Evolutionary conservation across 1,140 invertebrate species (phyloP).

Genomic region (Cecropterus lyciades): DNA sequence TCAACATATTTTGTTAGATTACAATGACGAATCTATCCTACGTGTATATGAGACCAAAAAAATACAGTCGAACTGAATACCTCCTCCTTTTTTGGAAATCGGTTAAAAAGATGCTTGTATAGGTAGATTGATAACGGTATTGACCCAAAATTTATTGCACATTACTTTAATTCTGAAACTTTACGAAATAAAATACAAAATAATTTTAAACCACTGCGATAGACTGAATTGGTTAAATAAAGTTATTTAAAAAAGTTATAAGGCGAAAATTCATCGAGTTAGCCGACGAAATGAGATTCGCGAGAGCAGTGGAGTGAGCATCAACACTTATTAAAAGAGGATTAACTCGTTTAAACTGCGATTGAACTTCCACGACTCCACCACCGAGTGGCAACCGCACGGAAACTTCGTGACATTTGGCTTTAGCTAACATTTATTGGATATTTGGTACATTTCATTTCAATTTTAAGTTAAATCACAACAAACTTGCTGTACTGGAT

Average conservation of each 20-base stretch:
- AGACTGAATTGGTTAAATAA: conserved; percentile 5
- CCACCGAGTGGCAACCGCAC: conserved; percentile 47
- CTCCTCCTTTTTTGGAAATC: too few relatives aligned
- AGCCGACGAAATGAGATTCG: conserved; percentile 62
- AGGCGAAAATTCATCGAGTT: conserved; percentile 53
- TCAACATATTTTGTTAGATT: too few relatives aligned
- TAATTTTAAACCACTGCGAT: not conserved
- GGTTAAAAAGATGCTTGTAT: too few relatives aligned
- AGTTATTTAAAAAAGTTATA: conserved; percentile 43
- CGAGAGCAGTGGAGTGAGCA: conserved; percentile 57
- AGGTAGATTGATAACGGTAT: too few relatives aligned
- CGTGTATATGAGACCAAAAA: too few relatives aligned
- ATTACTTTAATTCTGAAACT: too few relatives aligned
- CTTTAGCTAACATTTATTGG: conserved; percentile 20
- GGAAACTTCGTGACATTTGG: conserved; percentile 45
- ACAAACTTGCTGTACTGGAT: not conserved
- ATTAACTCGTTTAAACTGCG: conserved; percentile 80
- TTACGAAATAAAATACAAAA: not conserved
- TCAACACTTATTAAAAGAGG: conserved; percentile 79
- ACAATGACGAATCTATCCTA: too few relatives aligned
- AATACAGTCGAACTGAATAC: too few relatives aligned
- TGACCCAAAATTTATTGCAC: too few relatives aligned
- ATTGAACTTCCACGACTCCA: conserved; percentile 68
- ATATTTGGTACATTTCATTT: conserved; percentile 3
- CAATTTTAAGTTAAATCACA: not conserved